These are phyloP conservation scores for Poecilia picta DNA, from an alignment of 2,797 vertebrate genomes.

Conservation along the genomic window DNA sequence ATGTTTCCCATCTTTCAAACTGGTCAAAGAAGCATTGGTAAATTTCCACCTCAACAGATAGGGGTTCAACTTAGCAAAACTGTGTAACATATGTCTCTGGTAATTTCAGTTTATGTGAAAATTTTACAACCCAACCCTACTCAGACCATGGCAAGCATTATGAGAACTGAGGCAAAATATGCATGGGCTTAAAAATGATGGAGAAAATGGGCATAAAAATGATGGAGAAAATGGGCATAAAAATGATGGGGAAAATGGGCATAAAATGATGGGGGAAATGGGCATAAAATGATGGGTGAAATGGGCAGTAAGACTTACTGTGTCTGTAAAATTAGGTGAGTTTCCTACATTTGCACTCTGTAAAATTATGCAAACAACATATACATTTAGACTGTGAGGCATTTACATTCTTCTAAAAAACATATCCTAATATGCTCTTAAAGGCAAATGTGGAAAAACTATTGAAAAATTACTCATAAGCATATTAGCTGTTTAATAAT, in stretches of 20 bases:
- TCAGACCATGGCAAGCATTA: slow-evolving; percentile 2
- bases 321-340: slow-evolving; percentile 42
- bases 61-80: neutral
- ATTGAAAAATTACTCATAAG: neutral
- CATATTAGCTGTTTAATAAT: neutral
- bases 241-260: neutral
- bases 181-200: neutral
- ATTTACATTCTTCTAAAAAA: neutral
- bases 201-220: neutral
- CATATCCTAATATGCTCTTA: neutral
- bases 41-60: neutral
- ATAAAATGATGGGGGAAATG: neutral
- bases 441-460: neutral
- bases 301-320: slow-evolving; percentile 52
- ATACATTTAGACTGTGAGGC: slow-evolving; percentile 36
- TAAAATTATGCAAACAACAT: slow-evolving; percentile 52
- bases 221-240: neutral
- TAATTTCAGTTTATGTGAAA: neutral
- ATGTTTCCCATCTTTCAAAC: neutral
- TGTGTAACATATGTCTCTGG: neutral
- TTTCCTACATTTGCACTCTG: slow-evolving; percentile 59
- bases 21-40: neutral
- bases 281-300: neutral
- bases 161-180: slow-evolving; percentile 6
- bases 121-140: slow-evolving; percentile 3